Percentiles rank a stretch among this genome's conserved stretches.
Conservation (phyloP, 2,113 vertebrate genomes). For the Barbus barbus region DNA sequence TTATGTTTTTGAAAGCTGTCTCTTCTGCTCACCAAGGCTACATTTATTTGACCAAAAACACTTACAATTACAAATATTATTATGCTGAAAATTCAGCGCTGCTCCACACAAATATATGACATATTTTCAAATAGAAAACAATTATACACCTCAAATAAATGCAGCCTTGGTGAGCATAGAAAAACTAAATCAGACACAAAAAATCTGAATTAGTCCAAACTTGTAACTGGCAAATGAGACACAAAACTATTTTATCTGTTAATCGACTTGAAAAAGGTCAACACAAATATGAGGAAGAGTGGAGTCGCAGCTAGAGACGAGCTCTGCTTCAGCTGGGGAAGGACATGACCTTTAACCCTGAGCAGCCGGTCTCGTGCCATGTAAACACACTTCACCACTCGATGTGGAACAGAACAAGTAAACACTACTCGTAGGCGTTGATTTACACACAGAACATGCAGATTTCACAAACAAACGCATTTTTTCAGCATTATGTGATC, state of each 20-base stretch:
- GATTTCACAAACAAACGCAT: neutral
- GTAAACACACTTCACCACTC: neutral
- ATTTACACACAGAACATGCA: no score
- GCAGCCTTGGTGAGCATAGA: neutral
- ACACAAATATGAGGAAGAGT: no score
- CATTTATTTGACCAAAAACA: no score
- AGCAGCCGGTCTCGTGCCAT: no score
- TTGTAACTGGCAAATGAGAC: no score
- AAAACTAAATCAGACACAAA: no score
- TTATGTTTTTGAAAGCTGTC: neutral
- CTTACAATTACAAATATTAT: no score
- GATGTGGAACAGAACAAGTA: neutral
- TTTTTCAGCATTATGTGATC: neutral
- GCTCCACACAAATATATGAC: neutral
- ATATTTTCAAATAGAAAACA: neutral
- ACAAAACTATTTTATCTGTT: no score
- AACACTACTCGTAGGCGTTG: neutral
- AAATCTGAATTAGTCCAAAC: no score
- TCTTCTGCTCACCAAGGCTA: neutral
- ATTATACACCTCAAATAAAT: neutral
- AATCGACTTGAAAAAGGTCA: no score
- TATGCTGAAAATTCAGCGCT: neutral
- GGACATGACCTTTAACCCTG: slow-evolving; percentile 57
- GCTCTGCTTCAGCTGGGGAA: no score
- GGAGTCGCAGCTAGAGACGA: no score